Conservation (phyloP, 2,797 vertebrate genomes). For the Tympanoctomys barrerae region DNA sequence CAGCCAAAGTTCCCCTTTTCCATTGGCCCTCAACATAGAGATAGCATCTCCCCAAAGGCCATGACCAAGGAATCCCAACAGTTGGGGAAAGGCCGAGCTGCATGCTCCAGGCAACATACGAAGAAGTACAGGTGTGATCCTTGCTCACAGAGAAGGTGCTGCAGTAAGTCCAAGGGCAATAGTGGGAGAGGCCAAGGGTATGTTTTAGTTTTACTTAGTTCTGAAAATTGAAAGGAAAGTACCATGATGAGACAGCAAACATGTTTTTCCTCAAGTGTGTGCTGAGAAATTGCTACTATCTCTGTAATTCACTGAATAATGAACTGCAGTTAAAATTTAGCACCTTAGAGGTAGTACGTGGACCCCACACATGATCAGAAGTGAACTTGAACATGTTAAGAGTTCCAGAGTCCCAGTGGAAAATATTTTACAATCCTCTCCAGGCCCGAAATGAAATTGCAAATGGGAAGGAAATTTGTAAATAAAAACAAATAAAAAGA, state of each 20-base stretch:
- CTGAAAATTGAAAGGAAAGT: slow-evolving; percentile 14
- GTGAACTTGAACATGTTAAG: slow-evolving; percentile 16
- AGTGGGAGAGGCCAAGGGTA: background rate
- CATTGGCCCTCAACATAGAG: background rate
- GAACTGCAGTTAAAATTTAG: background rate
- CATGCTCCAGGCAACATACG: background rate
- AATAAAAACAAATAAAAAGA: background rate
- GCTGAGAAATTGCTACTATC: background rate
- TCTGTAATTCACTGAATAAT: background rate
- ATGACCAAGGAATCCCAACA: background rate
- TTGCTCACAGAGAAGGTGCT: background rate
- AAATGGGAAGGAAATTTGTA: slow-evolving; percentile 31
- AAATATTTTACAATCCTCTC: background rate
- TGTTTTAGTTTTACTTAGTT: background rate
- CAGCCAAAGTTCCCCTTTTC: background rate
- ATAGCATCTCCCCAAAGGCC: slow-evolving; percentile 2
- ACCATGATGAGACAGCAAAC: background rate
- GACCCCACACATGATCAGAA: background rate
- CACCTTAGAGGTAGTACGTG: background rate
- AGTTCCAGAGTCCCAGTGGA: background rate
- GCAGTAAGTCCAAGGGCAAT: background rate
- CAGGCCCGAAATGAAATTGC: slow-evolving; percentile 15
- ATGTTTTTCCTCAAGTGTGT: background rate
- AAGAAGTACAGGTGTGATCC: background rate
- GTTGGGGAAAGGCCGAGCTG: background rate